These are phyloP conservation scores for Otolemur garnettii DNA, from an alignment of 2,113 vertebrate genomes.

Conservation along the genomic window DNA sequence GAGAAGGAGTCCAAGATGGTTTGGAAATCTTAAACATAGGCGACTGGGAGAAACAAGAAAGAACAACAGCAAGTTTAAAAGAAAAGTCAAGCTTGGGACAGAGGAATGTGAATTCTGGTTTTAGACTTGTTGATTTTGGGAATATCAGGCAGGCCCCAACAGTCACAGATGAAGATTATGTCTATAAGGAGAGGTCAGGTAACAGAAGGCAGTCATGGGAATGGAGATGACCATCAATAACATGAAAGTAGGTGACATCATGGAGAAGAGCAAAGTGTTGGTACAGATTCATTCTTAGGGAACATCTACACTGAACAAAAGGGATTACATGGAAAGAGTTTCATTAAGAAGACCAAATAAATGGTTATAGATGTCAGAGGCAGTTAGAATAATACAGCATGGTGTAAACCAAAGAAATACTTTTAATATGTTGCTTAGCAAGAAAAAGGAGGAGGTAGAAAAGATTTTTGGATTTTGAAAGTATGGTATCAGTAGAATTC, in stretches of 20 bases:
- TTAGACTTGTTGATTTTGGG: slow-evolving; percentile 32
- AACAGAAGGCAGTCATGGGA: neutral
- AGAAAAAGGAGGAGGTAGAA: neutral
- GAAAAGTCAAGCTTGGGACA: neutral
- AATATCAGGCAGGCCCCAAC: neutral
- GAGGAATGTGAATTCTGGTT: slow-evolving; percentile 22
- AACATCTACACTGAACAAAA: neutral
- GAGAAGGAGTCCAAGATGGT: slow-evolving; percentile 29
- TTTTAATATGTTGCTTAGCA: slow-evolving; percentile 1
- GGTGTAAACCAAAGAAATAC: neutral
- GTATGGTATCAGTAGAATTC: neutral
- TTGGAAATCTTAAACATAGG: slow-evolving; percentile 34
- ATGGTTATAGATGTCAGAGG: neutral
- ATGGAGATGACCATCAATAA: neutral
- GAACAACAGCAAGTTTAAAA: neutral
- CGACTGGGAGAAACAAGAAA: neutral
- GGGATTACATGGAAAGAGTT: neutral
- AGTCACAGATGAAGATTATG: neutral
- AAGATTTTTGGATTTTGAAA: slow-evolving; percentile 49
- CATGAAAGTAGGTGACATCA: neutral
- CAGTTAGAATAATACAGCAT: neutral
- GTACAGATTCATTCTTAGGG: neutral
- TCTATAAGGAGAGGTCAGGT: neutral
- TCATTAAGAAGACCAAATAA: neutral
- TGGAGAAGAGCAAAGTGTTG: neutral